A percentile compares a stretch with the other conserved stretches of the same genome.
These are phyloP conservation scores for Calcarius lapponicus DNA, from an alignment of 2,797 vertebrate genomes.

Conservation along the genomic window DNA sequence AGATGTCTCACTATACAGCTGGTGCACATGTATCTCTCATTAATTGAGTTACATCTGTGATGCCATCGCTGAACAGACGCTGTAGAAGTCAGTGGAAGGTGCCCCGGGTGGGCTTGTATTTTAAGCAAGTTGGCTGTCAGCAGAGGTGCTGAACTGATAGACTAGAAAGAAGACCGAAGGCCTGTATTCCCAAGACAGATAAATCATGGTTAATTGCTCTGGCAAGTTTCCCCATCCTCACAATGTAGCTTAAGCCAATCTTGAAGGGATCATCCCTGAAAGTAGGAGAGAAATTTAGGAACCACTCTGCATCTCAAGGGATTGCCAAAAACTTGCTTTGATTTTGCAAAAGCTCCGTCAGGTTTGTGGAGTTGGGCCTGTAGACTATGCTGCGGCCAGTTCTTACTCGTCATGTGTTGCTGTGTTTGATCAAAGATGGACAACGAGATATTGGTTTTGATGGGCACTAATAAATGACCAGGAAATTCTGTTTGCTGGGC, in stretches of 20 bases:
- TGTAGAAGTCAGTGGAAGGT: background rate
- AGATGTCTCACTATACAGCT: background rate
- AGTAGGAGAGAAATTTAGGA: background rate
- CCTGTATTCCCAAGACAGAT: background rate
- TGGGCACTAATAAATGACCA: background rate
- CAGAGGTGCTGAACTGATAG: conserved; percentile 38
- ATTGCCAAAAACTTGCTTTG: conserved; percentile 4
- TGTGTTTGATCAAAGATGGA: background rate
- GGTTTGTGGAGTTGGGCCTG: background rate
- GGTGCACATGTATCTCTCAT: background rate
- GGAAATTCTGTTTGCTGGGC: background rate
- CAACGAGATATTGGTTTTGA: rapidly evolving
- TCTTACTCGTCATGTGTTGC: background rate
- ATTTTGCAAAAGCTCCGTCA: background rate
- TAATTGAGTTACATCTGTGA: background rate
- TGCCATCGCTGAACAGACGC: background rate
- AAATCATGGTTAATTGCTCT: background rate
- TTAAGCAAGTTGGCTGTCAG: background rate
- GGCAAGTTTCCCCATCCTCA: background rate
- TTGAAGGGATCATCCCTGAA: background rate
- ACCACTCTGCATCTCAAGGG: background rate
- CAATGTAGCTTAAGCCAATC: background rate
- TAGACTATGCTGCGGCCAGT: background rate
- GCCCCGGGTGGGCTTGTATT: background rate
- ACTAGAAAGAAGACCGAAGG: background rate